phyloP scores from a whole-genome alignment of 2,888 invertebrate species.

The Ophraella communa region DNA sequence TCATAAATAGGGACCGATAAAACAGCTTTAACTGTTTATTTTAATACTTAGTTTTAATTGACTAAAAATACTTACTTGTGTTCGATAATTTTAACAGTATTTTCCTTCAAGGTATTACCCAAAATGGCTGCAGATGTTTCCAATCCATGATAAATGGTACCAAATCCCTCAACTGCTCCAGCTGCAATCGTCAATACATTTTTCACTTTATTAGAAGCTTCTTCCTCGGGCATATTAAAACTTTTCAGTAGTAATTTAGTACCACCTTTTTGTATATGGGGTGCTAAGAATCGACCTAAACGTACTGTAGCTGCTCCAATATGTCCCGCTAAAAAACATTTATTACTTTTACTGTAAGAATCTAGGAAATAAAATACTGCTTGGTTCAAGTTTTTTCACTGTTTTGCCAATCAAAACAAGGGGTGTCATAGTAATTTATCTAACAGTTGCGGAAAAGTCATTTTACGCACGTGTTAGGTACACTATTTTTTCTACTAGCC shows the following conservation, averaged over 20 bases:
- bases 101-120: slow-evolving; percentile 69
- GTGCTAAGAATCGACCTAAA: slow-evolving; percentile 71
- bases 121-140: slow-evolving; percentile 74
- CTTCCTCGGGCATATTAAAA: slow-evolving; percentile 62
- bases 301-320: slow-evolving; percentile 73
- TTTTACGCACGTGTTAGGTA: too few species aligned
- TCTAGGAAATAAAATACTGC: too few species aligned
- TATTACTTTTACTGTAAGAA: slow-evolving; percentile 5
- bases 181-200: slow-evolving; percentile 71
- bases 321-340: slow-evolving; percentile 59
- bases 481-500: too few species aligned
- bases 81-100: slow-evolving; percentile 76
- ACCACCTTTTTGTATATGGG: slow-evolving; percentile 71
- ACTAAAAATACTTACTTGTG: slow-evolving; percentile 75
- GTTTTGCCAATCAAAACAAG: too few species aligned
- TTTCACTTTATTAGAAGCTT: slow-evolving; percentile 65
- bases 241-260: slow-evolving; percentile 66
- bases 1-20: too few species aligned
- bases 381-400: too few species aligned
- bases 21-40: too few species aligned
- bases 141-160: slow-evolving; percentile 73
- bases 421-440: too few species aligned
- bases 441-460: too few species aligned
- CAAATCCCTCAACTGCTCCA: slow-evolving; percentile 74
- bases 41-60: too few species aligned